These are phyloP conservation scores for Scophthalmus maximus DNA, from an alignment of 2,113 vertebrate species.

Conservation along the genomic window DNA sequence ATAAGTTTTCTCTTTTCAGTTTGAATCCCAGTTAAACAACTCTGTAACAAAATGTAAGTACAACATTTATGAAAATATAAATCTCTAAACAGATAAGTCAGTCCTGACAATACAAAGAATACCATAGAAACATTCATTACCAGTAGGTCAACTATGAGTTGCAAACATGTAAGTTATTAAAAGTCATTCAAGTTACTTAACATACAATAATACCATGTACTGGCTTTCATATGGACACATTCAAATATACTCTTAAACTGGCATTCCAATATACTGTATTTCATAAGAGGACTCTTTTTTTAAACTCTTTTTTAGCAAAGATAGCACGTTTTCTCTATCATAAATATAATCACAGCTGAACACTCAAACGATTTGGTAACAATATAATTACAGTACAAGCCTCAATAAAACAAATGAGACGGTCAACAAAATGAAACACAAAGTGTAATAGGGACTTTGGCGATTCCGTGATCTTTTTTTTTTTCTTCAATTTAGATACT, in stretches of 20 bases:
- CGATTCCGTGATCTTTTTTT: constrained; percentile 68
- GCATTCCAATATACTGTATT: constrained; percentile 83
- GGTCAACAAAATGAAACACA: constrained; percentile 64
- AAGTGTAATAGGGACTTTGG: constrained; percentile 80
- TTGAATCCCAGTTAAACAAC: constrained; percentile 95
- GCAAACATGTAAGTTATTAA: constrained; percentile 97
- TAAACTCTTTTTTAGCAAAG: constrained; percentile 75
- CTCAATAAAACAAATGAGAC: constrained; percentile 63
- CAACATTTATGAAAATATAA: constrained; percentile 99
- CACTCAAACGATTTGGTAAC: constrained; percentile 80
- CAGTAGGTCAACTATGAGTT: constrained; percentile 91
- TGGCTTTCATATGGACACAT: constrained; percentile 90
- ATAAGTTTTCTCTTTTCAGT: constrained; percentile 81
- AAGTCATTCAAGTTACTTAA: constrained; percentile 98
- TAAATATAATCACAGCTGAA: constrained; percentile 77
- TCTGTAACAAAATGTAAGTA: constrained; percentile 99
- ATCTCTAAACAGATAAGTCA: constrained; percentile 97
- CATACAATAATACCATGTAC: constrained; percentile 87
- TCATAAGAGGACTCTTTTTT: constrained; percentile 74
- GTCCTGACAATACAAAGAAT: constrained; percentile 99
- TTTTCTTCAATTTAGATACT: constrained; percentile 50
- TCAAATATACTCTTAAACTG: constrained; percentile 88
- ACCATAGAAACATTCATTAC: constrained; percentile 99
- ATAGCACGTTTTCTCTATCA: constrained; percentile 80
- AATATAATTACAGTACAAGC: constrained; percentile 80